A percentile compares a stretch with the other conserved stretches of the same genome.
phyloP scores from a whole-genome alignment of 2,113 vertebrate genomes.

The Dromaius novaehollandiae region DNA sequence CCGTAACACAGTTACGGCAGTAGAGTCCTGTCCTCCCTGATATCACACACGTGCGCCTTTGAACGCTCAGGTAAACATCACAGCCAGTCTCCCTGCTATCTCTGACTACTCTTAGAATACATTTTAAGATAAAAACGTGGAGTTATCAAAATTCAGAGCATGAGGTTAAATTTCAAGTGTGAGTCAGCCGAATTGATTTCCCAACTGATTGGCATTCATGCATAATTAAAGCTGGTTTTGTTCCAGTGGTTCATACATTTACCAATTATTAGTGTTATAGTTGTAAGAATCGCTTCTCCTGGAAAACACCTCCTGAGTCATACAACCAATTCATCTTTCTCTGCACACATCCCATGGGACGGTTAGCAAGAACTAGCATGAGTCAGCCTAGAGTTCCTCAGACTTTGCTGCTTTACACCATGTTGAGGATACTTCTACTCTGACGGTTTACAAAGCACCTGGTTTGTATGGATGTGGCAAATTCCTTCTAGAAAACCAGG shows the following conservation, averaged over 20 bases:
- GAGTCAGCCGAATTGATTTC: constrained; percentile 30
- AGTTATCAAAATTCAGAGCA: constrained; percentile 7
- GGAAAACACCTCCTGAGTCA: constrained; percentile 1
- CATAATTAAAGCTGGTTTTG: constrained; percentile 3
- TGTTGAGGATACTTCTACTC: neutral
- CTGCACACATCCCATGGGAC: neutral
- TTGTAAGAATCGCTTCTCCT: neutral
- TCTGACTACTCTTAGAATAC: neutral
- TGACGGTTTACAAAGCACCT: neutral
- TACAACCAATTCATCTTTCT: neutral
- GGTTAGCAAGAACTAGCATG: accelerated
- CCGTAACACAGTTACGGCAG: neutral
- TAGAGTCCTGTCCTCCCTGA: neutral
- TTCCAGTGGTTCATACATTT: neutral
- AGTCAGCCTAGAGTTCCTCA: neutral
- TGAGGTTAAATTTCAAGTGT: neutral
- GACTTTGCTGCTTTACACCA: neutral
- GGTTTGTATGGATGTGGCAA: neutral
- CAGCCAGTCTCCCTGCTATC: neutral
- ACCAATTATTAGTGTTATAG: neutral
- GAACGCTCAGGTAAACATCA: neutral
- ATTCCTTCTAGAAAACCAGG: neutral
- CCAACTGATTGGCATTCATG: neutral
- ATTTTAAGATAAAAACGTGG: constrained; percentile 16
- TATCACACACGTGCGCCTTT: neutral